Evolutionary conservation across 1,140 invertebrate species (phyloP).

Genomic region (Penaeus chinensis): DNA sequence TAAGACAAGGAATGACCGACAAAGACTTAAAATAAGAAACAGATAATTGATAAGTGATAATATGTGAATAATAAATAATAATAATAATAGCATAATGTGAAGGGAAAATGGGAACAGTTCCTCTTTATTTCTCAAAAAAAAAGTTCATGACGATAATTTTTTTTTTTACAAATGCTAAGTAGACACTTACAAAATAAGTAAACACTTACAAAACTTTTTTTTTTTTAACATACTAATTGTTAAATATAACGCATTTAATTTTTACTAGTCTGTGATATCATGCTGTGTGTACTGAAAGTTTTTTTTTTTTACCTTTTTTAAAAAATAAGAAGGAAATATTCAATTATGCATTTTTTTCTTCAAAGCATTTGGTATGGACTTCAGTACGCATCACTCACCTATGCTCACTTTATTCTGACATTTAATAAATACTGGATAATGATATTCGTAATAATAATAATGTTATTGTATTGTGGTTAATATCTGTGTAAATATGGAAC

Average conservation of each 20-base stretch:
- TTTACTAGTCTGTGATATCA: constrained; percentile 47
- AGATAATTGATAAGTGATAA: too few species aligned
- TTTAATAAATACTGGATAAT: neutral
- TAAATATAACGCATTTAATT: constrained; percentile 37
- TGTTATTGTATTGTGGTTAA: neutral
- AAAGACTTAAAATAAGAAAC: too few species aligned
- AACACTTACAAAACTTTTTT: neutral
- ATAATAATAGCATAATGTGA: too few species aligned
- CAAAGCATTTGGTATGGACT: constrained; percentile 23
- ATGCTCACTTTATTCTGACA: constrained; percentile 15
- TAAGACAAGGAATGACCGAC: too few species aligned
- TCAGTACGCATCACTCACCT: constrained; percentile 42
- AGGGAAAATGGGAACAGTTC: too few species aligned
- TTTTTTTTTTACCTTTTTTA: too few species aligned
- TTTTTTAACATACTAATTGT: constrained; percentile 32
- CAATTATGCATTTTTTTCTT: too few species aligned
- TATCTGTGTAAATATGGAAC: neutral
- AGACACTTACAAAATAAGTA: too few species aligned
- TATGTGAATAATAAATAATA: too few species aligned
- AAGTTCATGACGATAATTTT: too few species aligned
- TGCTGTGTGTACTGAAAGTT: constrained; percentile 25
- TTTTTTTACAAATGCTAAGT: too few species aligned
- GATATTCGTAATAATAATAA: neutral
- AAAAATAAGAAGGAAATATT: neutral
- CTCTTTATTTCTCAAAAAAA: too few species aligned